These are phyloP conservation scores for Dolichotis patagonum DNA, from an alignment of 2,113 vertebrate genomes.

Conservation along the genomic window DNA sequence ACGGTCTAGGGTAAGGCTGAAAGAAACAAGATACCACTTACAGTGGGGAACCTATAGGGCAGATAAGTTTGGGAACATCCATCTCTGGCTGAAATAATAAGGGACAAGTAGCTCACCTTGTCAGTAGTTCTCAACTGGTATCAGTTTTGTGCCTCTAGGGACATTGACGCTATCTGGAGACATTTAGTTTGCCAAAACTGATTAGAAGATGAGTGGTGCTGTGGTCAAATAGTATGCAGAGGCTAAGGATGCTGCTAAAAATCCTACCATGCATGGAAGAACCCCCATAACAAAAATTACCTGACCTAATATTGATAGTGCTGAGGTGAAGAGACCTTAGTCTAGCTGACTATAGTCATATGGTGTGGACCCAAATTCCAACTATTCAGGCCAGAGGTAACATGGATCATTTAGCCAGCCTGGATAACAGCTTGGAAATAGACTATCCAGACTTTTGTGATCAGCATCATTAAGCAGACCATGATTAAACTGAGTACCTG, in stretches of 20 bases:
- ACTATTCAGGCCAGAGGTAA: conserved; percentile 12
- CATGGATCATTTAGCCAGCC: conserved; percentile 18
- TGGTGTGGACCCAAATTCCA: background rate
- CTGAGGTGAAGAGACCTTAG: background rate
- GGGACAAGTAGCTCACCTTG: background rate
- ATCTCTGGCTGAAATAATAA: background rate
- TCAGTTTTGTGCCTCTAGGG: background rate
- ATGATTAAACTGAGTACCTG: background rate
- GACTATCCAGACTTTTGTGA: conserved; percentile 44
- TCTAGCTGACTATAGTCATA: background rate
- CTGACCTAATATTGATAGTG: background rate
- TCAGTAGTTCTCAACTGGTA: background rate
- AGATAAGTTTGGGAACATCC: background rate
- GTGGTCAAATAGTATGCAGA: background rate
- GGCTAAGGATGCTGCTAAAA: background rate
- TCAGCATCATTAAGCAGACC: conserved; percentile 58
- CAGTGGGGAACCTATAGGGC: background rate
- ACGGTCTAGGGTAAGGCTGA: background rate
- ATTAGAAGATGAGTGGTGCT: background rate
- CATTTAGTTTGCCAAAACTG: background rate
- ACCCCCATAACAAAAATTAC: background rate
- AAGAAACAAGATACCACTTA: background rate
- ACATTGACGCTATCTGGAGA: background rate
- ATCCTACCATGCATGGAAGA: background rate
- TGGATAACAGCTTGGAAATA: conserved; percentile 47